Base-by-base conservation (phyloP, 2,797 vertebrate species). In the Premnoplex brunnescens region DNA sequence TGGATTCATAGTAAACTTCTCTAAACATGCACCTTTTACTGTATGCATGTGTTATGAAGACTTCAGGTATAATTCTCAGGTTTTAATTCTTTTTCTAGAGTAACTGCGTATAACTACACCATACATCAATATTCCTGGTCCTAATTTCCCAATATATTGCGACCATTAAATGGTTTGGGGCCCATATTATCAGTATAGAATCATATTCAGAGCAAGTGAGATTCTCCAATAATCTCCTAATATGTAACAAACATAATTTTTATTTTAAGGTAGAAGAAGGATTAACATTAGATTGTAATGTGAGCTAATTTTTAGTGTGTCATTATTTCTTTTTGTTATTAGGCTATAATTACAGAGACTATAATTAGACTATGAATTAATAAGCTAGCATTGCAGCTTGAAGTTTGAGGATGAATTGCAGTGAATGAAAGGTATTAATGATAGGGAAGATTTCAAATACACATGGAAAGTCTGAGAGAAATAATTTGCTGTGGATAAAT, bases 361-460 rank as follows among this genome's bases (percentile, higher is more conserved):
- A 74, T 91, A 88, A 88, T 95, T 93, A 95, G 34, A 36, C 41
- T 43, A 27, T 56, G 75, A 95, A 95, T 94, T 93, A 19, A 28
- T 68, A 77, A 85, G 18, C 59, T 78, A 77, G 21, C 44, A 68
- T n/a, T 88, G 72, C 68, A 94, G 55, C 43, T 94, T 95, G 46
- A 92, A 89, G 46, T 91, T 59, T 79, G 71, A 63, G 34, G 20
- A 66, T 89, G 71, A 88, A 89, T 83, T 85, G 48, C 43, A 67
- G 52, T 76, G 67, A 84, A 67, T 76, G 28, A 78, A 85, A 94
- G 56, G 62, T 72, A 78, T 44, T 91, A 84, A 91, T 73, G 41
- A 81, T 62, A 85, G 56, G 23, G 64, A 85, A 85, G 55, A 59
- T 24, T 79, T 13, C 39, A 91, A 75, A 73, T 72, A 68, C 28